Evolutionary conservation across 2,797 vertebrate genomes (phyloP).

Genomic region (Hafferia zeledoni): DNA sequence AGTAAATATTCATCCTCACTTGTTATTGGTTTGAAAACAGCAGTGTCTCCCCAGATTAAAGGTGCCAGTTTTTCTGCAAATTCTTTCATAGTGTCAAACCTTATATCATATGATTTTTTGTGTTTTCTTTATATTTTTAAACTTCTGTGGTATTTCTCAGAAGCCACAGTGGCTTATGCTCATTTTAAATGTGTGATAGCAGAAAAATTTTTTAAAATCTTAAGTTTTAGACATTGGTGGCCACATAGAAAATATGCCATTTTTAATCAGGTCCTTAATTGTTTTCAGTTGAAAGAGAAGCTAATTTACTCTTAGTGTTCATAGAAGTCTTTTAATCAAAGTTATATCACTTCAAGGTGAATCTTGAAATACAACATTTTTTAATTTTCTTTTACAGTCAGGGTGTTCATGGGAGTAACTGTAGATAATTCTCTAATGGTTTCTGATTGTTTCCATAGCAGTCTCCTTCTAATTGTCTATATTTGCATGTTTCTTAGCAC

Average conservation of each 20-base stretch:
- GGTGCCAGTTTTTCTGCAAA: neutral
- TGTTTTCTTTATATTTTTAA: neutral
- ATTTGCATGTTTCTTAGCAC: neutral
- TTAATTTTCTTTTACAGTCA: neutral
- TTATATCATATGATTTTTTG: neutral
- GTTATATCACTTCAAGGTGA: neutral
- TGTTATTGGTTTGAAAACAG: neutral
- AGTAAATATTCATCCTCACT: neutral
- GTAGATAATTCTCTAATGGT: neutral
- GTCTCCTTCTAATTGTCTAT: neutral
- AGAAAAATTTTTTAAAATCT: neutral
- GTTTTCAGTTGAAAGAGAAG: neutral
- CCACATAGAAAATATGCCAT: neutral
- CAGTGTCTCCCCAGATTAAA: neutral
- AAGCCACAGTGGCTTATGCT: neutral
- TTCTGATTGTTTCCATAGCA: neutral
- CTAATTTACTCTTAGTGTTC: neutral
- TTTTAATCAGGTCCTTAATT: neutral
- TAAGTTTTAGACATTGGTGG: neutral
- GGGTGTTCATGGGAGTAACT: neutral
- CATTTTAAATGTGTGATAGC: neutral
- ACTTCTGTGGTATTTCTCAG: neutral
- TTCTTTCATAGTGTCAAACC: neutral
- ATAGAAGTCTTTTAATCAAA: neutral
- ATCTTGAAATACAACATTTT: neutral